Base-by-base conservation (phyloP, 2,888 invertebrate genomes). In the Chaitophorus viminalis region DNA sequence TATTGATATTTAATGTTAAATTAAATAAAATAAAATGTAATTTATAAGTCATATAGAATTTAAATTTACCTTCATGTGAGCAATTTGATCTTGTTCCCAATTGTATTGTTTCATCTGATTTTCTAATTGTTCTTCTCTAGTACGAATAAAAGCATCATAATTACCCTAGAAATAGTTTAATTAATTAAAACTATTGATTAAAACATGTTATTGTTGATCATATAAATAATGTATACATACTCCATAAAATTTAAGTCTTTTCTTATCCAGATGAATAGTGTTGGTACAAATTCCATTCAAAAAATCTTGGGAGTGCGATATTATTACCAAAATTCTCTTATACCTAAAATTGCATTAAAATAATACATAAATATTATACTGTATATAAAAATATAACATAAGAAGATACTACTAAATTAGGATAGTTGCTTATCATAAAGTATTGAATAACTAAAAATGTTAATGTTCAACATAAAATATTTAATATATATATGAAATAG, bases 281-380 rank as follows among this genome's bases (percentile, higher is more conserved):
- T 99, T 99, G 17, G 96, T 97, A 92, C 97, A 97, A 88, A 99
- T 98, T 89, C 99, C 99, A 91, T 99, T 99, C 90, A 99, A 93
- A 92, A 99, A 99, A 94, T 99, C 97, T 93, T 99, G 99, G 6
- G 99, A 99, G 93, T 99, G 99, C 2, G 99, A 99, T 90, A 99
- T 98, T 90, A 99, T 94, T 89, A 99, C 97, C 91, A 99, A 93
- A 92, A 99, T 99, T 90, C 99, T 94, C 92, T 98, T 98, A 92
- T 99, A 99, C 89, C 95, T 96, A 89, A 14, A 90, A 90, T 46
- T 46, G 46, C 46, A 46, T 46, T 1, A 36, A 3, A 36, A n/a
- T n/a, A n/a, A n/a, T n/a, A n/a, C n/a, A n/a, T n/a, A n/a, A n/a
- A n/a, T n/a, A n/a, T n/a, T n/a, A n/a, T n/a, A n/a, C n/a, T n/a